Conservation (phyloP, 2,888 invertebrate genomes). For the Nephrotoma flavescens region DNA sequence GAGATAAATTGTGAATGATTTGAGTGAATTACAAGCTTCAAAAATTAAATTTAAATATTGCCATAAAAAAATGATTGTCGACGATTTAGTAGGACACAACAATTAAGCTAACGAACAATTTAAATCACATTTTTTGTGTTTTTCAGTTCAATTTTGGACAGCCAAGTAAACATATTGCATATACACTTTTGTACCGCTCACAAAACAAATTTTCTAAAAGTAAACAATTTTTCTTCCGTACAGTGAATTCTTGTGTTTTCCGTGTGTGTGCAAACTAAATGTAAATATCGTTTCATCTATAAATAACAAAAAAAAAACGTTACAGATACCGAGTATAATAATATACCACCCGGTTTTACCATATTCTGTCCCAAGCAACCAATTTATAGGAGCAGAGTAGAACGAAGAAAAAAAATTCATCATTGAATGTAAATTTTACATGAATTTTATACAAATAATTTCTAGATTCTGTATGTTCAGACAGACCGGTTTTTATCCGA, state of each 20-base stretch:
- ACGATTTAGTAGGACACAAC: neutral
- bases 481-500: neutral
- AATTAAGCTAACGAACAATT: neutral
- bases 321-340: neutral
- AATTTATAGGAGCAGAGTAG: neutral
- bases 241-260: neutral
- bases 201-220: neutral
- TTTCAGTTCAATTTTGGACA: neutral
- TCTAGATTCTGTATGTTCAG: neutral
- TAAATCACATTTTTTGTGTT: neutral
- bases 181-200: neutral
- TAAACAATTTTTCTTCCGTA: neutral
- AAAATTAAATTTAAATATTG: neutral
- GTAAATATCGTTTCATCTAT: neutral
- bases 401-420: neutral
- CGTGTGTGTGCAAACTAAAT: neutral
- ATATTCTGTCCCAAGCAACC: neutral
- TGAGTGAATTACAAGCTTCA: too few relatives aligned
- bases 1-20: too few relatives aligned
- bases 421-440: neutral
- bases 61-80: neutral
- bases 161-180: neutral
- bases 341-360: neutral
- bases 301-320: neutral
- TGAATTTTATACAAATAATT: neutral